Conservation (phyloP, 2,113 vertebrate species). For the Dicaeum eximium region DNA sequence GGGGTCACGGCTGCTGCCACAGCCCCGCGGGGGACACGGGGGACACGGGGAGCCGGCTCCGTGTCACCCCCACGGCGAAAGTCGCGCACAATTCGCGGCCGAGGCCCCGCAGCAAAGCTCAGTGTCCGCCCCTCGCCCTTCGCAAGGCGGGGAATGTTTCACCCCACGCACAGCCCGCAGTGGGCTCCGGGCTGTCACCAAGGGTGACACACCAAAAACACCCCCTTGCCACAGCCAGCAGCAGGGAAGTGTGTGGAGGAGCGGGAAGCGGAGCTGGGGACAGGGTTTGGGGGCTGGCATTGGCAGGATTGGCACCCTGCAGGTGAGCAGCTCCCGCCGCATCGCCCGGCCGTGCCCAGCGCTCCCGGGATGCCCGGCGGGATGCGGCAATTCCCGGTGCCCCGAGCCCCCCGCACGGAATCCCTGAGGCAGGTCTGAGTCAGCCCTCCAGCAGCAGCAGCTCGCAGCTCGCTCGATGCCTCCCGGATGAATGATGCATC, state of each 20-base stretch:
- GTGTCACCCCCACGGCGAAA: neutral
- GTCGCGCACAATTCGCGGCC: neutral
- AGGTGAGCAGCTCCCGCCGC: neutral
- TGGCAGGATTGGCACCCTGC: neutral
- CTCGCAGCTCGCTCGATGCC: neutral
- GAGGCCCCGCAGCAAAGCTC: too few relatives aligned
- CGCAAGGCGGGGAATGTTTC: rapidly evolving
- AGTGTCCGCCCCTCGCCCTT: too few relatives aligned
- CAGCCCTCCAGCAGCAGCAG: neutral
- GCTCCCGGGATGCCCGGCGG: neutral
- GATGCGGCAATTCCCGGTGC: neutral
- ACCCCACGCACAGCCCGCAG: neutral
- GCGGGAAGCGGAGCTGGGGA: neutral
- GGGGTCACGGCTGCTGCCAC: neutral
- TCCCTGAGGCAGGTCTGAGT: neutral
- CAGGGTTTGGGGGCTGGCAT: rapidly evolving
- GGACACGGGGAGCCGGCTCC: rapidly evolving
- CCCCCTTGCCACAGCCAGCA: rapidly evolving
- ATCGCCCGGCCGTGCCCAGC: neutral
- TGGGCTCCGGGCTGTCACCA: neutral
- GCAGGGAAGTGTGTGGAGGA: rapidly evolving
- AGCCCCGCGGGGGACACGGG: neutral
- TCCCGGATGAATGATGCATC: conserved; percentile 25
- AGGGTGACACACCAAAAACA: rapidly evolving
- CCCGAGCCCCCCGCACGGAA: rapidly evolving